phyloP scores from a whole-genome alignment of 2,888 invertebrate species.

The Andrena camellia region DNA sequence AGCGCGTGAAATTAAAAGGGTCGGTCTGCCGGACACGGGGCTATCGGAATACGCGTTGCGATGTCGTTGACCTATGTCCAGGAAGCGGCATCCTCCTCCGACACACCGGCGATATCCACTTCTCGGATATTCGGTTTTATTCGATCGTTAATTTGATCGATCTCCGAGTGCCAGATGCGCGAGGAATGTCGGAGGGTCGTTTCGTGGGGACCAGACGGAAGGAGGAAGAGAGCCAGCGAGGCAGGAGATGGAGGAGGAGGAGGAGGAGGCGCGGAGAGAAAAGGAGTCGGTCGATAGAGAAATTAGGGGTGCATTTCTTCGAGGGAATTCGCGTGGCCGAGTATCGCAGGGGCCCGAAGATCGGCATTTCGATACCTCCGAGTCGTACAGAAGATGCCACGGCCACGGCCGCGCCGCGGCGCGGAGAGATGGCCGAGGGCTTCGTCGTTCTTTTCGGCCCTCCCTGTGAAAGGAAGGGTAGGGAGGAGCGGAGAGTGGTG shows the following conservation, averaged over 20 bases:
- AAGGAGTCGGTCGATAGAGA: slow-evolving; percentile 44
- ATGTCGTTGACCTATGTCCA: slow-evolving; percentile 66
- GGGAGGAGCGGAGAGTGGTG: not conserved
- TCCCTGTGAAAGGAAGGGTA: not conserved
- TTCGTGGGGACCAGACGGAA: slow-evolving; percentile 14
- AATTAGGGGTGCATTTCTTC: slow-evolving; percentile 51
- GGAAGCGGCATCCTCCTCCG: slow-evolving; percentile 44
- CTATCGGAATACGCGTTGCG: slow-evolving; percentile 54
- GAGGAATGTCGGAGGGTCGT: slow-evolving; percentile 44
- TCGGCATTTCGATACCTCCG: slow-evolving; percentile 60
- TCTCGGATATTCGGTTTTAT: slow-evolving; percentile 35
- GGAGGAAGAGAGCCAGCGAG: not conserved
- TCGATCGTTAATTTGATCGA: slow-evolving; percentile 65
- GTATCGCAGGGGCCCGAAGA: slow-evolving; percentile 48
- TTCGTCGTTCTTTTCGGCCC: slow-evolving; percentile 44
- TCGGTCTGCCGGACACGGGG: slow-evolving; percentile 44
- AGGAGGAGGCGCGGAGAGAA: slow-evolving; percentile 8
- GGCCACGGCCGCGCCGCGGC: not conserved
- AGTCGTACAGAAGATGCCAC: slow-evolving; percentile 37
- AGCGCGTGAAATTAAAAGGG: slow-evolving; percentile 73
- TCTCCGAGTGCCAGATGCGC: slow-evolving; percentile 43
- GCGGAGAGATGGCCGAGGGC: slow-evolving; percentile 35
- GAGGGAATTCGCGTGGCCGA: slow-evolving; percentile 44
- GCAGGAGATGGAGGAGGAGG: slow-evolving; percentile 7
- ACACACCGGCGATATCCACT: slow-evolving; percentile 22